phyloP scores from a whole-genome alignment of 2,113 vertebrate species.

The Mystacornis crossleyi region DNA sequence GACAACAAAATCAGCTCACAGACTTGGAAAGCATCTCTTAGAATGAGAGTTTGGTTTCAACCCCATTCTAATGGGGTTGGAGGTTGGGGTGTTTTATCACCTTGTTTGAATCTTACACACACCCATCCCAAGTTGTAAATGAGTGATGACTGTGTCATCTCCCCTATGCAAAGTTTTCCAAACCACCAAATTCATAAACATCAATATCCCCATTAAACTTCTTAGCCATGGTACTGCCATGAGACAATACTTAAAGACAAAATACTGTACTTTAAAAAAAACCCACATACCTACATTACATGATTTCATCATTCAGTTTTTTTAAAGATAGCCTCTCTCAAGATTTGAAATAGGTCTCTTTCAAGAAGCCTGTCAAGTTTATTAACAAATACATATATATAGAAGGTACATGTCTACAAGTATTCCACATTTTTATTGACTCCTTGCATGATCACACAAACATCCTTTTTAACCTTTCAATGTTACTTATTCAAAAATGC shows the following conservation, averaged over 20 bases:
- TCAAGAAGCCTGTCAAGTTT: not conserved
- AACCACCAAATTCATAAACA: not conserved
- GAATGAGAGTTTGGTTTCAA: not conserved
- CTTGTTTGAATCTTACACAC: not conserved
- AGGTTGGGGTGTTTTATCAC: not conserved
- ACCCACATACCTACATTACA: not conserved
- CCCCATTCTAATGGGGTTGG: not conserved
- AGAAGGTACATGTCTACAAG: not conserved
- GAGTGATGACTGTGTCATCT: not conserved
- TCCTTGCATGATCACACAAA: not conserved
- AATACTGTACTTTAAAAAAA: not conserved
- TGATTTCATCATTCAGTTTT: not conserved
- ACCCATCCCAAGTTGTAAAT: not conserved
- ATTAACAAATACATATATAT: not conserved
- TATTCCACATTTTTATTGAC: not conserved
- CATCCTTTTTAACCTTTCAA: not conserved
- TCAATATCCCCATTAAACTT: not conserved
- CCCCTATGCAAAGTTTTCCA: not conserved
- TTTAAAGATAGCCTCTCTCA: not conserved
- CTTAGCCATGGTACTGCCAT: not conserved
- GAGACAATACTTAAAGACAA: not conserved
- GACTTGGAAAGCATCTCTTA: not conserved
- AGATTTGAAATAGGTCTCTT: not conserved
- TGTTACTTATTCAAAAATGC: not conserved
- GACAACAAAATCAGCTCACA: not conserved